A percentile compares a stretch with the other conserved stretches of the same genome.
Evolutionary conservation across 1,140 invertebrate genomes (phyloP).

Genomic region (Nephotettix cincticeps): DNA sequence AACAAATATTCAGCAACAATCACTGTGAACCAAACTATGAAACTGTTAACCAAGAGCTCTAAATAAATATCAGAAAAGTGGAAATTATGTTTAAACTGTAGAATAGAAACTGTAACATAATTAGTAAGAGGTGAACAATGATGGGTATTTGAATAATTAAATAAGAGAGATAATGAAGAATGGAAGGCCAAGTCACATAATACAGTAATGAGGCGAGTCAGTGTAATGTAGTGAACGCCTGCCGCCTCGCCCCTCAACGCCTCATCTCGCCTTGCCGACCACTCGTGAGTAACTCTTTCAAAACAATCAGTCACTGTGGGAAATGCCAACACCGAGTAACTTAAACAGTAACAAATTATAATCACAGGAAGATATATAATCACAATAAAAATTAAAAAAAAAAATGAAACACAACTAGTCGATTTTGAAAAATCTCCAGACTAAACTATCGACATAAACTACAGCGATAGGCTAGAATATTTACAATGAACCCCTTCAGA

Average conservation of each 20-base stretch:
- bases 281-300: too few relatives aligned
- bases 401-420: background rate
- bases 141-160: too few relatives aligned
- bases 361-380: conserved; percentile 12
- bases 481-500: background rate
- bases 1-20: too few relatives aligned
- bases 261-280: background rate
- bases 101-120: too few relatives aligned
- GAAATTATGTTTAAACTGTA: too few relatives aligned
- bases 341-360: conserved; percentile 13
- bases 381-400: conserved; percentile 4
- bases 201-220: conserved; percentile 4
- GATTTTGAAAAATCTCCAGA: background rate
- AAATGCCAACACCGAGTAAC: conserved; percentile 6
- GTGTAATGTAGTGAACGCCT: background rate
- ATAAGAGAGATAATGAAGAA: background rate
- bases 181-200: conserved; percentile 17
- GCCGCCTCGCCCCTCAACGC: background rate
- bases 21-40: too few relatives aligned
- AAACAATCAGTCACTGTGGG: background rate
- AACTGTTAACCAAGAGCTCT: too few relatives aligned
- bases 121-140: too few relatives aligned
- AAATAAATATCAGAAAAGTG: too few relatives aligned
- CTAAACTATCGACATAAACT: conserved; percentile 6
- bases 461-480: background rate